Base-by-base conservation (phyloP, 1,140 invertebrate genomes). In the Cyclargus thomasi region DNA sequence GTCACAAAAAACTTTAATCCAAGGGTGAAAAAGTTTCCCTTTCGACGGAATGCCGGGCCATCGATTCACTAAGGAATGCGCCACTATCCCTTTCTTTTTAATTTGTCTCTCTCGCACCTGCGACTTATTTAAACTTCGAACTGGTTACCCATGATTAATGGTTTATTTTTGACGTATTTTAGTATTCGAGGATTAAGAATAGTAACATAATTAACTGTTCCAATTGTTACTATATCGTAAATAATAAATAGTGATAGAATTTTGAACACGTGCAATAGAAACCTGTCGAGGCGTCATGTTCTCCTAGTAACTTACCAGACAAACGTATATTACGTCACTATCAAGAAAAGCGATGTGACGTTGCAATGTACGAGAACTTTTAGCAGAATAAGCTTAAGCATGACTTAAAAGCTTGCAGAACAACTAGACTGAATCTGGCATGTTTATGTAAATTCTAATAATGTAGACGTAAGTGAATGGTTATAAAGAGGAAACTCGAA, bases 81-180 rank as follows among this genome's bases (percentile, higher is more conserved):
- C 62, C 69, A 78, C 81, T 83, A 69, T 88, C 86, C 76, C 80
- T 82, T 72, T 88, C 39, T 77, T 70, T 72, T 68, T 68, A 53
- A 39, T 64, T 66, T 64, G 16, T 84, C 79, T 74, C 72, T 74
- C 65, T 86, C 74, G 68, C 53, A 64, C 74, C 68, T 70, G 39
- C 64, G 74, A 64, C 22, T 67, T 67, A 66, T 14, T 47, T 14
- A 47, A 47, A 47, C 39, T 47, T 47, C 67, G 76, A 83, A 86
- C 81, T 77, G 78, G 83, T 86, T 86, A 78, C 65, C 67, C 78
- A 77, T 88, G 86, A 88, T 86, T 83, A 88, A 88, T 86, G 78
- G 68, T 70, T 69, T 70, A 80, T 84, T 85, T 83, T 84, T 82
- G 79, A 77, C 75, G 63, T 20, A 66, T 11, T 66, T 65, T 65